phyloP scores from a whole-genome alignment of 2,113 vertebrate genomes.

The Leucoraja erinaceus region DNA sequence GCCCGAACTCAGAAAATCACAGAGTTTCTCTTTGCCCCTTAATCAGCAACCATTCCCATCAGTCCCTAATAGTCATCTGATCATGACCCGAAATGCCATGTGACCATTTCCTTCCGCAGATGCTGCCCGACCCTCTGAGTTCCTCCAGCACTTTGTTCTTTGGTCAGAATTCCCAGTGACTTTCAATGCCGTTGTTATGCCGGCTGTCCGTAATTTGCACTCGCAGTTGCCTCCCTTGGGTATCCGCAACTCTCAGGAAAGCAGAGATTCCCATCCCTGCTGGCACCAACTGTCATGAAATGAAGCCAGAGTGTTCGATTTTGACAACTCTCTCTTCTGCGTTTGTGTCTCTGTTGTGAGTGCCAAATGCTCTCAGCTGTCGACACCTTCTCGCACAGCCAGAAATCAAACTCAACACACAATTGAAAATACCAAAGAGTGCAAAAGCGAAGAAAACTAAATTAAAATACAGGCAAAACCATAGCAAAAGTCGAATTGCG shows the following conservation, averaged over 20 bases:
- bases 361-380: slow-evolving; percentile 37
- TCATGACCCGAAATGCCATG: no score
- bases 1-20: no score
- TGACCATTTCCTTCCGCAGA: no score
- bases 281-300: slow-evolving; percentile 37
- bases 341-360: slow-evolving; percentile 23
- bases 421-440: slow-evolving; percentile 1
- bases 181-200: neutral
- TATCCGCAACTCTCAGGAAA: neutral
- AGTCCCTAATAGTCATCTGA: no score
- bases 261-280: slow-evolving; percentile 23
- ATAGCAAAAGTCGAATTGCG: neutral
- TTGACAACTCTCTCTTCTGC: slow-evolving; percentile 35
- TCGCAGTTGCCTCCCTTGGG: neutral
- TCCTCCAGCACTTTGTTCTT: no score
- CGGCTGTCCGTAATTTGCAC: neutral
- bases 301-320: slow-evolving; percentile 18
- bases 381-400: slow-evolving; percentile 22
- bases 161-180: neutral
- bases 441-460: neutral
- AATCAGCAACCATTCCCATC: neutral
- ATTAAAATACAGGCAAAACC: neutral
- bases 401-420: neutral
- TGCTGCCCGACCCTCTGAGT: no score
- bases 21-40: neutral